Base-by-base conservation (phyloP, 2,888 invertebrate genomes). In the Drosophila anomalipes region DNA sequence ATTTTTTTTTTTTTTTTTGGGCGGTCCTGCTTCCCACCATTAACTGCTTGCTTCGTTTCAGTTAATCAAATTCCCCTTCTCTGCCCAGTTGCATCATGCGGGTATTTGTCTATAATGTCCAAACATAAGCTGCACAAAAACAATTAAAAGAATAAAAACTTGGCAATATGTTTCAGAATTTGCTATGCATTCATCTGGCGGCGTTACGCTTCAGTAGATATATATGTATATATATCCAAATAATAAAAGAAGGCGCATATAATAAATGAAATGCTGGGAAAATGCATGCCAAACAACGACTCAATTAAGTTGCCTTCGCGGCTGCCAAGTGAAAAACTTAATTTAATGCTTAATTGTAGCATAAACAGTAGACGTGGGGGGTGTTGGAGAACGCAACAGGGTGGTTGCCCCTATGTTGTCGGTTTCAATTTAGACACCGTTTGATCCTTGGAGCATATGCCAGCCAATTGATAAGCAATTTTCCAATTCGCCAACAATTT, bases 401-500 rank as follows among this genome's bases (percentile, higher is more conserved):
- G 47, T 53, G 44, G 30, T 33, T 49, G 77, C 77, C 83, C 61
- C 69, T 74, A 77, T 70, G 62, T 16, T 68, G 68, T 16, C 33
- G 39, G 51, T 52, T 41, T 76, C 63, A 88, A 76, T 83, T 86
- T 68, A 61, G 59, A 49, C 70, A 65, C 49, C 75, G 75, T 90
- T 86, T 86, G 86, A 86, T 89, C 86, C 91, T 79, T 65, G 63
- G 44, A 84, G 82, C 91, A 91, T 89, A 87, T 91, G 87, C 75
- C 81, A 63, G 71, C 61, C 81, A 80, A 89, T 88, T 90, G 90
- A 81, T 88, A 91, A 91, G 85, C 87, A 87, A 91, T 91, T 90
- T 91, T 87, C 88, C 91, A 89, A 91, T 90, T 90, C 88, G 86
- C 83, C 83, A 79, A 85, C 89, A 90, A 87, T 91, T 91, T 90